Percentiles rank a stretch among this genome's conserved stretches.
phyloP scores from a whole-genome alignment of 2,113 vertebrate species.

The Phyllopteryx taeniolatus region DNA sequence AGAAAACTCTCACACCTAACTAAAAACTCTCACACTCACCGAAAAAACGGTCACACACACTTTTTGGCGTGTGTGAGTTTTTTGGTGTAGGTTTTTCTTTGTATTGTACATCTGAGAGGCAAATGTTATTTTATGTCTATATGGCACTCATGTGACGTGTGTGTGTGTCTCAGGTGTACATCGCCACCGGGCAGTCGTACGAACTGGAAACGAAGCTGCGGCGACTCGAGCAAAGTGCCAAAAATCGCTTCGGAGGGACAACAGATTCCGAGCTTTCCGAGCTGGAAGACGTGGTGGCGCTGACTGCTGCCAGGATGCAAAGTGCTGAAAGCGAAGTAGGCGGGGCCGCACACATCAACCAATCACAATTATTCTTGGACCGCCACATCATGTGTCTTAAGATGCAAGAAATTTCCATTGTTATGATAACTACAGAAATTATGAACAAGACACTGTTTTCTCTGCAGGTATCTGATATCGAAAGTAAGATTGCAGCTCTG shows the following conservation, averaged over 20 bases:
- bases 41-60: no score
- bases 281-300: conserved; percentile 85
- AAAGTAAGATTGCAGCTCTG: conserved; percentile 84
- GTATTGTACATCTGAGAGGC: background rate
- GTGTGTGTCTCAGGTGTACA: conserved; percentile 72
- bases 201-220: conserved; percentile 59
- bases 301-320: conserved; percentile 76
- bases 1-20: no score
- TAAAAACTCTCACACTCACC: no score
- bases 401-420: background rate
- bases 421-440: no score
- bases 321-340: conserved; percentile 78
- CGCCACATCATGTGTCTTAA: background rate
- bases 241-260: conserved; percentile 60
- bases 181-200: conserved; percentile 68
- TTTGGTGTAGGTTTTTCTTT: background rate
- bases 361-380: background rate
- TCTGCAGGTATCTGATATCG: conserved; percentile 85
- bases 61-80: background rate
- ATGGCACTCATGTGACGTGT: background rate
- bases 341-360: background rate
- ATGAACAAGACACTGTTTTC: background rate
- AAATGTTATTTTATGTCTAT: background rate
- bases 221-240: conserved; percentile 64
- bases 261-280: conserved; percentile 83